Conservation (phyloP, 2,113 vertebrate genomes). For the Opisthocomus hoazin region DNA sequence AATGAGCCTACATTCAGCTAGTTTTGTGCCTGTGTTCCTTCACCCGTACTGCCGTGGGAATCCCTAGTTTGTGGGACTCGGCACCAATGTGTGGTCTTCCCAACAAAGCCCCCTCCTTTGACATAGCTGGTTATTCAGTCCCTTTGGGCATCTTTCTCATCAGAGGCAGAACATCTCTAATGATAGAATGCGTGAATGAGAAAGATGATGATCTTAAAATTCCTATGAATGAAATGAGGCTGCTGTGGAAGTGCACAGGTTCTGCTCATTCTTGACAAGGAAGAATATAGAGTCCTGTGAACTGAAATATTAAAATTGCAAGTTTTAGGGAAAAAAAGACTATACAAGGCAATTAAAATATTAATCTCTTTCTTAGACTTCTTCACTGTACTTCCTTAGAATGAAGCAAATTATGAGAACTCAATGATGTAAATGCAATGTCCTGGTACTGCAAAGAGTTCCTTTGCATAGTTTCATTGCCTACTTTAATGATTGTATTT, state of each 20-base stretch:
- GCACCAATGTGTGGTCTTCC: neutral
- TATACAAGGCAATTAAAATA: neutral
- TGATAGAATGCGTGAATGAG: neutral
- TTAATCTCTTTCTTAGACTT: neutral
- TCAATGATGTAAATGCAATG: neutral
- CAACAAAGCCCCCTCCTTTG: neutral
- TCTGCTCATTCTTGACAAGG: neutral
- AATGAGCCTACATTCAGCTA: neutral
- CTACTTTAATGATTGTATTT: neutral
- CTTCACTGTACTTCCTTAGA: neutral
- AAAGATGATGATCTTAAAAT: neutral
- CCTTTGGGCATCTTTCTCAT: neutral
- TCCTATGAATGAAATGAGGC: neutral
- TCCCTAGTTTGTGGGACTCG: neutral
- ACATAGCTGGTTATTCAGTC: neutral
- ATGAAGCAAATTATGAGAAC: neutral
- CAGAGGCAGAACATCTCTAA: neutral
- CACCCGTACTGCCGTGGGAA: neutral
- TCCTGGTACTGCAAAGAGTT: neutral
- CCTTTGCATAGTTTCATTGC: neutral
- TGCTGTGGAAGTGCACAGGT: accelerated
- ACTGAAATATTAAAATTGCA: neutral
- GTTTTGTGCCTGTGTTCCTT: neutral
- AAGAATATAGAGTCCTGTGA: neutral
- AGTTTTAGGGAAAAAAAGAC: neutral